Percentiles rank a stretch among this genome's conserved stretches.
phyloP scores from a whole-genome alignment of 2,888 invertebrate genomes.

The Gryllus longicercus region DNA sequence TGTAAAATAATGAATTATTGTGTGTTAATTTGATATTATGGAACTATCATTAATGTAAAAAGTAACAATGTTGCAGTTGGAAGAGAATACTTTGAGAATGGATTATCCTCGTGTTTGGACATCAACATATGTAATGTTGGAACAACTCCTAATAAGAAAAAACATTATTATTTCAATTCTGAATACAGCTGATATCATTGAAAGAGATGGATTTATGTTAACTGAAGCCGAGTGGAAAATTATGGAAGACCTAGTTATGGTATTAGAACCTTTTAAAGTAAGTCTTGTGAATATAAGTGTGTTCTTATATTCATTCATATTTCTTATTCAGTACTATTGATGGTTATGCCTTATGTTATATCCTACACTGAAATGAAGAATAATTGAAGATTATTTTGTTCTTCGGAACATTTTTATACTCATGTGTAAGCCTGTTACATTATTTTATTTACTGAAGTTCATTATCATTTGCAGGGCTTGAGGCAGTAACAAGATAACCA shows the following conservation, averaged over 20 bases:
- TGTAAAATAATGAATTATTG: neutral
- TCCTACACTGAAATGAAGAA: too few relatives aligned
- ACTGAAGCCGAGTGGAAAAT: slow-evolving; percentile 48
- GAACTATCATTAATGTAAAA: neutral
- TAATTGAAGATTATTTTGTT: too few relatives aligned
- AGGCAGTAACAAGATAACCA: too few relatives aligned
- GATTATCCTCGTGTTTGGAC: slow-evolving; percentile 50
- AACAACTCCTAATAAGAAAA: slow-evolving; percentile 46
- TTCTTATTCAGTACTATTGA: too few relatives aligned
- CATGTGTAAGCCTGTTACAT: too few relatives aligned
- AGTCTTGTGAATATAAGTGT: neutral
- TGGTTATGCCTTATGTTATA: too few relatives aligned
- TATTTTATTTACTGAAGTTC: too few relatives aligned
- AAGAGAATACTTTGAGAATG: slow-evolving; percentile 38
- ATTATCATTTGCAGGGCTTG: too few relatives aligned
- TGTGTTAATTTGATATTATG: neutral
- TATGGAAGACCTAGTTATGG: slow-evolving; percentile 48
- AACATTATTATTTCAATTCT: slow-evolving; percentile 45
- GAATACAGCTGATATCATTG: slow-evolving; percentile 44
- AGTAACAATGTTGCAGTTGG: slow-evolving; percentile 30
- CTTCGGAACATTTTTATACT: too few relatives aligned
- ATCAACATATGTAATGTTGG: slow-evolving; percentile 50
- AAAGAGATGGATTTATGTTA: slow-evolving; percentile 44
- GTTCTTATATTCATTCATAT: too few relatives aligned
- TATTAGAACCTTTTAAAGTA: slow-evolving; percentile 50